A percentile compares a stretch with the other conserved stretches of the same genome.
Conservation (phyloP, 2,113 vertebrate species). For the Sorex fumeus region DNA sequence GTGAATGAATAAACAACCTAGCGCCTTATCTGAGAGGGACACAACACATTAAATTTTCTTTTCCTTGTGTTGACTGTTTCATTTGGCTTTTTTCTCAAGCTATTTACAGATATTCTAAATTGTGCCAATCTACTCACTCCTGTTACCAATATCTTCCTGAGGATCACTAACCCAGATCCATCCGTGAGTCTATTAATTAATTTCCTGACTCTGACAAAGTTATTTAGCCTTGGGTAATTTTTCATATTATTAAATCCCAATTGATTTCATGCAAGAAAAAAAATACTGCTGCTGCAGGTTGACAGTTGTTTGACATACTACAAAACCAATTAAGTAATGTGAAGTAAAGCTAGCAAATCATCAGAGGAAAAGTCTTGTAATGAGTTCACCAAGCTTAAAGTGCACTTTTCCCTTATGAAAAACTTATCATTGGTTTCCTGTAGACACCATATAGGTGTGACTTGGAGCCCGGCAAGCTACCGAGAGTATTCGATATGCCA, state of each 20-base stretch:
- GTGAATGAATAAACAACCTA: background rate
- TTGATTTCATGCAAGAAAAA: constrained; percentile 3
- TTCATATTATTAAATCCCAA: constrained; percentile 27
- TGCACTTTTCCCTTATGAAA: constrained; percentile 21
- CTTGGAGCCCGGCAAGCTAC: no score
- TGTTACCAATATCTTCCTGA: background rate
- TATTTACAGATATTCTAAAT: background rate
- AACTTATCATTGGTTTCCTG: constrained; percentile 53
- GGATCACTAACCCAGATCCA: constrained; percentile 11
- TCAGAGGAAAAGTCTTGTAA: constrained; percentile 1
- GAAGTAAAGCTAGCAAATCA: background rate
- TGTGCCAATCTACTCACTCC: background rate
- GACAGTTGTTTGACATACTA: constrained; percentile 50
- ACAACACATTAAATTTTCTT: background rate
- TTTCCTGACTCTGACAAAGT: background rate
- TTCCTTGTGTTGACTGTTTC: background rate
- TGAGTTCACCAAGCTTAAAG: background rate
- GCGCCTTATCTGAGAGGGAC: background rate
- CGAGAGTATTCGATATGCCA: no score
- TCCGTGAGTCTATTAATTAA: background rate
- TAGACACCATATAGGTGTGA: background rate
- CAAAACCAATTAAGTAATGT: constrained; percentile 58
- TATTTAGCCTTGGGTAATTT: constrained; percentile 50
- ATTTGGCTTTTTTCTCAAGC: background rate
- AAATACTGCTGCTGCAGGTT: background rate